Evolutionary conservation across 2,797 vertebrate species (phyloP).

Genomic region (Emys orbicularis): DNA sequence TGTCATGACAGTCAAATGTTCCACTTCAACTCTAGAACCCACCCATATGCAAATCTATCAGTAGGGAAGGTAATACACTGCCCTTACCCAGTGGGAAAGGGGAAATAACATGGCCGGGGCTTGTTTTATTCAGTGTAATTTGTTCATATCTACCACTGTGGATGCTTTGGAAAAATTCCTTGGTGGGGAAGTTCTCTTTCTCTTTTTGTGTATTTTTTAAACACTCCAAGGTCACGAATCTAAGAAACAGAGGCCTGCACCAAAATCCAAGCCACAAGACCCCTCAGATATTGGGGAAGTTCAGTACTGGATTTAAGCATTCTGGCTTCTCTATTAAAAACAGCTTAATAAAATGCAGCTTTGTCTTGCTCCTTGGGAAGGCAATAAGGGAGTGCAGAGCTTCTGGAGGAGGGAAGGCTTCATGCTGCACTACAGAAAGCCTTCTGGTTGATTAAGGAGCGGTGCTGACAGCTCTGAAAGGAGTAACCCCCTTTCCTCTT

Average conservation of each 20-base stretch:
- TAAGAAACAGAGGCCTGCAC: neutral
- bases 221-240: neutral
- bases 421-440: neutral
- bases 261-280: neutral
- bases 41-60: neutral
- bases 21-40: neutral
- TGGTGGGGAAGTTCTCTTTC: neutral
- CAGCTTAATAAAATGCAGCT: neutral
- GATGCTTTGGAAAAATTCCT: neutral
- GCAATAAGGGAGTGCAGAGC: neutral
- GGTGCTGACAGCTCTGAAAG: neutral
- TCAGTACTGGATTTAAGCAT: neutral
- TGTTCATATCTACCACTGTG: neutral
- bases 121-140: neutral
- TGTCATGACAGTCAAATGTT: neutral
- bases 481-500: neutral
- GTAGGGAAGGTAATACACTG: neutral
- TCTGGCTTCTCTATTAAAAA: neutral
- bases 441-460: neutral
- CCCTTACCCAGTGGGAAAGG: neutral
- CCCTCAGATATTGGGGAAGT: neutral
- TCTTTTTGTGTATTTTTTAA: neutral
- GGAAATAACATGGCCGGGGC: neutral
- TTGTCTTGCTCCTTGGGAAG: neutral
- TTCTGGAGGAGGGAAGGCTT: neutral